Percentiles rank a stretch among this genome's conserved stretches.
These are phyloP conservation scores for Centropyge bicolor DNA, from an alignment of 2,797 vertebrate species.

Conservation along the genomic window DNA sequence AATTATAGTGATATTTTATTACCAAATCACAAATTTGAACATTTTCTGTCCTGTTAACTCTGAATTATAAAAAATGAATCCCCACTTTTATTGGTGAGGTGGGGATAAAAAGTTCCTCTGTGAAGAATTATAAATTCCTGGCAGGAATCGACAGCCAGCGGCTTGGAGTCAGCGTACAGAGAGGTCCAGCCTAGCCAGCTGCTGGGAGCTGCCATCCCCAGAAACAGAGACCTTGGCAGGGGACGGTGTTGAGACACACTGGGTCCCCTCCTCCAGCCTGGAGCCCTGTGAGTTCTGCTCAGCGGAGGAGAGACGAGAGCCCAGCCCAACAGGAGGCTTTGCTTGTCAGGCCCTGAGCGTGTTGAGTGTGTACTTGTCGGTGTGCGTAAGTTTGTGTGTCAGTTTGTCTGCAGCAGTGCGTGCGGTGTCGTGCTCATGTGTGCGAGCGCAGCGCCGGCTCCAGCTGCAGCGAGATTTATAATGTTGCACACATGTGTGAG, in stretches of 20 bases:
- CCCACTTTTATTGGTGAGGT: slow-evolving; percentile 21
- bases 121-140: slow-evolving; percentile 68
- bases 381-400: slow-evolving; percentile 52
- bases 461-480: slow-evolving; percentile 65
- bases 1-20: background rate
- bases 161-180: slow-evolving; percentile 64
- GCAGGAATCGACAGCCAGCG: slow-evolving; percentile 55
- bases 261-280: slow-evolving; percentile 70
- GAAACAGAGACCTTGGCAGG: slow-evolving; percentile 76
- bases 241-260: slow-evolving; percentile 66
- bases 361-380: slow-evolving; percentile 53
- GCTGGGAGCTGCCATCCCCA: slow-evolving; percentile 76
- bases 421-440: slow-evolving; percentile 34
- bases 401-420: slow-evolving; percentile 49
- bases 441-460: slow-evolving; percentile 37
- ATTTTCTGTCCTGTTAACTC: background rate
- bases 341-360: slow-evolving; percentile 61
- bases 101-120: slow-evolving; percentile 35
- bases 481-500: slow-evolving; percentile 61
- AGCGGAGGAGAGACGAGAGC: slow-evolving; percentile 59
- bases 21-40: background rate
- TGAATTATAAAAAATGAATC: background rate
- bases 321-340: slow-evolving; percentile 56
- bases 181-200: slow-evolving; percentile 70
- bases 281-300: slow-evolving; percentile 72